Percentiles rank a stretch among this genome's conserved stretches.
These are phyloP conservation scores for Linepithema humile DNA, from an alignment of 1,140 invertebrate species.

Conservation along the genomic window DNA sequence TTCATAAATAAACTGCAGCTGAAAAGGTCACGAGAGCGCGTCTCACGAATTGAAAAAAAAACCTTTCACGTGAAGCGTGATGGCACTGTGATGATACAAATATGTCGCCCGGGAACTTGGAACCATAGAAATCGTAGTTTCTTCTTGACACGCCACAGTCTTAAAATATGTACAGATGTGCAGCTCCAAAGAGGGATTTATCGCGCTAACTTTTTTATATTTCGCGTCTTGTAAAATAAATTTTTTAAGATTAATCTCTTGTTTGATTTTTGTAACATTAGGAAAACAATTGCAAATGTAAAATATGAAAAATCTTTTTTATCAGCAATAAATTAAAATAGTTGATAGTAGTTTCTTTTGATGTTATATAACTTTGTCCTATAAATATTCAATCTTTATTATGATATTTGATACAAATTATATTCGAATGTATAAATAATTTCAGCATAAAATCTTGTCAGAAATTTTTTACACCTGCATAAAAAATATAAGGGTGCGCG, in stretches of 20 bases:
- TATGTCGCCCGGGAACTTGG: not conserved
- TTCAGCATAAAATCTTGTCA: not conserved
- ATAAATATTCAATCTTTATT: not conserved
- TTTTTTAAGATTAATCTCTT: not conserved
- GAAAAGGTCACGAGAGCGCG: not conserved
- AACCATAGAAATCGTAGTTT: not conserved
- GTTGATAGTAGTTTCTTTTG: not conserved
- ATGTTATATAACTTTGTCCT: not conserved
- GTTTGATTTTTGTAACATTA: not conserved
- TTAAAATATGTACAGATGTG: not conserved
- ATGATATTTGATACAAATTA: not conserved
- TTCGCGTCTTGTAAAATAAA: not conserved
- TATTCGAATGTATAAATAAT: not conserved
- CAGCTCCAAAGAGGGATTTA: not conserved
- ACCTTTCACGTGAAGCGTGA: not conserved
- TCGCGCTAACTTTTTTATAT: not conserved
- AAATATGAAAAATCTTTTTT: not conserved
- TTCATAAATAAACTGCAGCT: conserved; percentile 13
- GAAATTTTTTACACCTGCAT: not conserved
- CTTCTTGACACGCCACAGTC: not conserved
- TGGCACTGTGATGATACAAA: not conserved
- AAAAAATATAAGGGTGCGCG: not conserved
- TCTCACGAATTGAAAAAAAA: not conserved
- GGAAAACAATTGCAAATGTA: not conserved
- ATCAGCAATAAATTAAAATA: not conserved